These are phyloP conservation scores for Pongo pygmaeus DNA, from an alignment of 2,113 vertebrate genomes.

Conservation along the genomic window DNA sequence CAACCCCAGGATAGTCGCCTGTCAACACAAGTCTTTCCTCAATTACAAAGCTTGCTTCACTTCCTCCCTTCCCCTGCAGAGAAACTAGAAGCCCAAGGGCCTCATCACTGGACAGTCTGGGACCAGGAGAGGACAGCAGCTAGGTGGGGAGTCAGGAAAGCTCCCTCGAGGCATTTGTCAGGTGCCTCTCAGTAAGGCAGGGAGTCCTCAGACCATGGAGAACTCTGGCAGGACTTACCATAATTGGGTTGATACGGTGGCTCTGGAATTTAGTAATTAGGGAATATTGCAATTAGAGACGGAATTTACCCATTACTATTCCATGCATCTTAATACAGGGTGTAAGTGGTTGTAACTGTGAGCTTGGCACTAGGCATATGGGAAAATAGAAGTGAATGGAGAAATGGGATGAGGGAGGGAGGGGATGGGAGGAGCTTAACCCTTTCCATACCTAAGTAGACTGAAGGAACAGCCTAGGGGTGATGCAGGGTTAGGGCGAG, in stretches of 20 bases:
- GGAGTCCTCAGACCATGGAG: background rate
- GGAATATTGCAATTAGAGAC: background rate
- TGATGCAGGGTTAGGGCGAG: background rate
- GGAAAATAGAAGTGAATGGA: background rate
- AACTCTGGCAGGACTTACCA: background rate
- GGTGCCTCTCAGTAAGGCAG: background rate
- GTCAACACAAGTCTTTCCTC: background rate
- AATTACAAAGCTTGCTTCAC: background rate
- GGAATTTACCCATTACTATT: background rate
- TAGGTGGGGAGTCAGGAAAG: background rate
- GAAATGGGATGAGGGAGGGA: background rate
- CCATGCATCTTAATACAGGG: background rate
- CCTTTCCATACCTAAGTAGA: background rate
- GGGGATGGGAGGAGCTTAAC: background rate
- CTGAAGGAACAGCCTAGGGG: background rate
- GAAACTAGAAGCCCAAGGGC: background rate
- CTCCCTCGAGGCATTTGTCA: background rate
- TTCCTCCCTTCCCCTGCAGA: background rate
- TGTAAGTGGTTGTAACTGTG: background rate
- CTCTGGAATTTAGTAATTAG: conserved; percentile 42
- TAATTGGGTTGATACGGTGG: background rate
- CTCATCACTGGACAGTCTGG: background rate
- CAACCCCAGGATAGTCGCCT: background rate
- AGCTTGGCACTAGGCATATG: background rate
- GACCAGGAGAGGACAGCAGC: background rate